Base-by-base conservation (phyloP, 2,797 vertebrate genomes). In the Zenarchopterus dispar region DNA sequence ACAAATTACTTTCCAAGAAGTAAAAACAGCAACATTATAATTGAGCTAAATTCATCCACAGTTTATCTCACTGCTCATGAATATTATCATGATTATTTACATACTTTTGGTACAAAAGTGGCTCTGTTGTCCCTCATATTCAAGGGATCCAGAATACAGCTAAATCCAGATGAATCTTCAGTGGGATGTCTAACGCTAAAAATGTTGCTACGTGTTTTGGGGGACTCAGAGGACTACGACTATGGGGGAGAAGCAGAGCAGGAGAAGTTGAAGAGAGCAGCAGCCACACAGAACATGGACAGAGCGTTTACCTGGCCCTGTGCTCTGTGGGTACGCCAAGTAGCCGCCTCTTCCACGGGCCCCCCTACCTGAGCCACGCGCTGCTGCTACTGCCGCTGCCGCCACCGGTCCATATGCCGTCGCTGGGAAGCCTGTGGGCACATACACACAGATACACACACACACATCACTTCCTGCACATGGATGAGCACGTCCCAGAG, bases 331-430 rank as follows among this genome's bases (percentile, higher is more conserved):
- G 93, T 96, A 95, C 92, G 94, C 94, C 94, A 93, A 90, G 92
- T 94, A 93, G 90, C 90, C 88, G 88, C 92, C 92, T 94, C 95
- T 93, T 96, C 95, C 94, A 86, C 88, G 92, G 93, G 93, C 92
- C 91, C 93, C 93, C 97, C 95, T 98, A 99, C 97, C 97, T 99
- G 97, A 98, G 95, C 96, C 96, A 94, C 97, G 95, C 6, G 96
- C 96, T 53, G 97, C 97, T 0, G 97, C 97, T 93, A 97, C 96
- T 0, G 97, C 97, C 0, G 96, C 96, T 0, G 97, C 96, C 26
- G 93, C 91, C 93, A 98, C 97, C 85, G 97, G 97, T 95, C 97
- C 96, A 4, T 98, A 99, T 49, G 97, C 96, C 76, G 97, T 95
- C 62, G 94, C 95, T 11, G 97, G 97, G 78, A 99, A 99, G 93